Evolutionary conservation across 2,797 vertebrate genomes (phyloP).

Genomic region (Calcarius lapponicus): DNA sequence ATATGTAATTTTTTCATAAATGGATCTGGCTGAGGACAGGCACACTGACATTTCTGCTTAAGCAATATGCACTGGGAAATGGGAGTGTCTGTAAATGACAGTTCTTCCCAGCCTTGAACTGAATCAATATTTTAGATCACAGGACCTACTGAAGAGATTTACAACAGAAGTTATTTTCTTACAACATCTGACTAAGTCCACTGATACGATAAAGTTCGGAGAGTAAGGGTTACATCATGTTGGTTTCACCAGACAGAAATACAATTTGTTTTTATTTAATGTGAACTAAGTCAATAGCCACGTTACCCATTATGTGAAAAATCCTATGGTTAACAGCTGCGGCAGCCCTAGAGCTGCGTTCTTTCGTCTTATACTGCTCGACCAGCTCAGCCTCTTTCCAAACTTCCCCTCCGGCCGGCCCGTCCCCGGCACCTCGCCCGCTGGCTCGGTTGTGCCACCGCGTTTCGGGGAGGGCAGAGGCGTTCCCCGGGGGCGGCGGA

Average conservation of each 20-base stretch:
- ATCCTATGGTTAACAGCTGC: accelerated
- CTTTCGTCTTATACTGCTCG: accelerated
- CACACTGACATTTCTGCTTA: not conserved
- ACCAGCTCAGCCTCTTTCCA: accelerated
- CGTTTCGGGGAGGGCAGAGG: not conserved
- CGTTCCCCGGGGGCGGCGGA: too few relatives aligned
- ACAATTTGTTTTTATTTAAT: accelerated
- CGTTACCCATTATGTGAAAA: accelerated
- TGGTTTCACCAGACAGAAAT: not conserved
- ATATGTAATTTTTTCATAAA: accelerated
- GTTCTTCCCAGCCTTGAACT: accelerated
- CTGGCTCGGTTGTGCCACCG: accelerated
- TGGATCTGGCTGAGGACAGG: not conserved
- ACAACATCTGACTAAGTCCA: not conserved
- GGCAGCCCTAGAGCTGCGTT: not conserved
- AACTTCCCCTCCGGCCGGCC: not conserved
- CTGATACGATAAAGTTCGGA: accelerated
- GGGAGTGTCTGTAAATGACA: accelerated
- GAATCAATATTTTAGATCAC: not conserved
- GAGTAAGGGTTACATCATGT: not conserved
- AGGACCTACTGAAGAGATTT: accelerated
- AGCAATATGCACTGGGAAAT: accelerated
- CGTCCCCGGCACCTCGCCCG: not conserved
- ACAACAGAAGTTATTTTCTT: not conserved
- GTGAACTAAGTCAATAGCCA: accelerated